These are phyloP conservation scores for Trimorus sp. DNA, from an alignment of 2,888 invertebrate genomes.

Conservation along the genomic window DNA sequence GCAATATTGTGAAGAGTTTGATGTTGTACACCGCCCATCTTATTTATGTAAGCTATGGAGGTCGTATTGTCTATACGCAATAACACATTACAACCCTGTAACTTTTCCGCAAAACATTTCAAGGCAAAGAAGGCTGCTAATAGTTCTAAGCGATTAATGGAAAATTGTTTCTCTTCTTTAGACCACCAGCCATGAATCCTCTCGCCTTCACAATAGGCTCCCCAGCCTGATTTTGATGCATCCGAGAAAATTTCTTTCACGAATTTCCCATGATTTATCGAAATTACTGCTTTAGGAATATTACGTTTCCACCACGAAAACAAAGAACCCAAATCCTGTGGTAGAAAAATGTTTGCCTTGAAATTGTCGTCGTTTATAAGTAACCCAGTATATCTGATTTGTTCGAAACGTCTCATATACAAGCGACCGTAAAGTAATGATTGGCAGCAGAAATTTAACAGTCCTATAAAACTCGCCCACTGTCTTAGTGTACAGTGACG, in stretches of 20 bases:
- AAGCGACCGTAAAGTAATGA: constrained; percentile 9
- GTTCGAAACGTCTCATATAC: constrained; percentile 16
- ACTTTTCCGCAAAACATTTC: constrained; percentile 14
- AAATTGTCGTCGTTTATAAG: constrained; percentile 5
- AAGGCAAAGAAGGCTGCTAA: constrained; percentile 27
- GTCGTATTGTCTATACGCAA: background rate
- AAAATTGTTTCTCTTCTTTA: background rate
- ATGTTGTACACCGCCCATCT: constrained; percentile 9
- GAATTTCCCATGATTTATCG: constrained; percentile 4
- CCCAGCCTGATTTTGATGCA: constrained; percentile 28
- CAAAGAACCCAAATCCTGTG: background rate
- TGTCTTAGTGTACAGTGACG: constrained; percentile 19
- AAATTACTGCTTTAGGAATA: constrained; percentile 13
- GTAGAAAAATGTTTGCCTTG: background rate
- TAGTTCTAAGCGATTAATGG: constrained; percentile 15
- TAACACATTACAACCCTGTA: constrained; percentile 3
- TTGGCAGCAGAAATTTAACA: constrained; percentile 19
- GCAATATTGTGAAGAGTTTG: background rate
- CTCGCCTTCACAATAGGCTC: constrained; percentile 13
- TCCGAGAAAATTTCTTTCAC: constrained; percentile 34
- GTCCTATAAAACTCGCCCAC: constrained; percentile 20
- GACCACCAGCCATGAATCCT: constrained; percentile 14
- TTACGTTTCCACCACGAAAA: constrained; percentile 22
- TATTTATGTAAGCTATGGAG: constrained; percentile 5
- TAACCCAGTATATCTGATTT: constrained; percentile 9